Evolutionary conservation across 2,797 vertebrate genomes (phyloP), one percentile per base, ranked within the genome.

Genomic region (Urocyon cinereoargenteus): DNA sequence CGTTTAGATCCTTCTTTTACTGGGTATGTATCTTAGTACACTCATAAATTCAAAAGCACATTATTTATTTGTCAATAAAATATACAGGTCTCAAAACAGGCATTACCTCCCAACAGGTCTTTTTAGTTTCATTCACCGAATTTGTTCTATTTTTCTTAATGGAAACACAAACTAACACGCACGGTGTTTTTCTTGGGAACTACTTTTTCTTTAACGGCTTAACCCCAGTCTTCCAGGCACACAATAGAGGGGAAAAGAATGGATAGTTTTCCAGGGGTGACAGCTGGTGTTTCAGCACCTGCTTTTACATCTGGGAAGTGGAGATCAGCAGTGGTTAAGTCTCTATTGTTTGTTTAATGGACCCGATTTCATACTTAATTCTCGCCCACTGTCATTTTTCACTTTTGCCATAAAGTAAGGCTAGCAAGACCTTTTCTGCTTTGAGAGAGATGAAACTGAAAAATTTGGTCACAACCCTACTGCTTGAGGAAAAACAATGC

Each of bases 281-380:
- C 95, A 96, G 95, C 22, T 97, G 97, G 86, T 34, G 68, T 96
- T 86, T 97, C 13, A 70, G 90, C 85, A 77, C 82, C 92, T 97
- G 98, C 86, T 94, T 93, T 93, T 95, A 81, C 93, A 95, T 92
- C 86, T 90, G 90, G 96, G 88, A 96, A 68, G 14, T 31, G 51
- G 87, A 40, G 72, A 77, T 51, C 68, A 53, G 21, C 79, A 49
- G 55, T 45, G 6, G 10, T 79, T 95, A 92, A 93, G 78, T 93
- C 75, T 88, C 94, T 88, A 75, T 97, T 97, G 96, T 94, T 97
- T 68, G 14, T 22, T 68, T 66, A 86, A 73, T 53, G 45, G 78
- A 28, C 73, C 68, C 77, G 92, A 94, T 97, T 96, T 96, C 94
- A 96, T 73, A 57, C n/a, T 28, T 90, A 95, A 97, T 92, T 84